Conservation (phyloP, 1,140 invertebrate species). For the Reticulitermes speratus region DNA sequence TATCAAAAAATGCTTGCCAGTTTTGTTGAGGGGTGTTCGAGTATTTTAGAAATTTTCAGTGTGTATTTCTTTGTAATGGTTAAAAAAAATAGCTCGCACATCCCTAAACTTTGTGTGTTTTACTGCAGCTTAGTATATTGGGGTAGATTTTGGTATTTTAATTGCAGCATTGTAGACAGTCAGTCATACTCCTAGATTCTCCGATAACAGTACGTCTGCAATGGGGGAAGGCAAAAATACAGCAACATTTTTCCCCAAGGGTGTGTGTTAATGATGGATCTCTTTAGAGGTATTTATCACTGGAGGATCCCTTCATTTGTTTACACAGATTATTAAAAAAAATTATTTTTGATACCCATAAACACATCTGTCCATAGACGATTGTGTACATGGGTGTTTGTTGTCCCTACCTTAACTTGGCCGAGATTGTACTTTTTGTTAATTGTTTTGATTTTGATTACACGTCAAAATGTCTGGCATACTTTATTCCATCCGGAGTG, state of each 20-base stretch:
- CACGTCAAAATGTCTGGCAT: too few relatives aligned
- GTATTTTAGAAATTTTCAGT: not conserved
- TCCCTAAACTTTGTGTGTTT: constrained; percentile 1
- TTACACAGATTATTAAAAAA: not conserved
- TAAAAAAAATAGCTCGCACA: not conserved
- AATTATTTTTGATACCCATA: not conserved
- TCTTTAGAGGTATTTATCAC: constrained; percentile 15
- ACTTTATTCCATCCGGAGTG: too few relatives aligned
- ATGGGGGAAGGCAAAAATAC: not conserved
- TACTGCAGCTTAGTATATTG: constrained; percentile 1
- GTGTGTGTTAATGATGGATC: constrained; percentile 17
- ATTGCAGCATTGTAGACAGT: constrained; percentile 13
- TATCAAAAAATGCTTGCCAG: not conserved
- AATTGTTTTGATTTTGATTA: too few relatives aligned
- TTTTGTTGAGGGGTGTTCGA: constrained; percentile 12
- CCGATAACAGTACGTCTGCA: not conserved
- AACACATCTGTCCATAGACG: not conserved
- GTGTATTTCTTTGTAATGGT: too few relatives aligned
- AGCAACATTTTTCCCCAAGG: not conserved
- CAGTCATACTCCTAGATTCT: not conserved
- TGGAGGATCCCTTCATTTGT: constrained; percentile 2
- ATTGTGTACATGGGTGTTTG: not conserved
- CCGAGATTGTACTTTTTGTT: not conserved
- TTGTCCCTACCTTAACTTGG: not conserved
- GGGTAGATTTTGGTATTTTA: constrained; percentile 19